A percentile compares a stretch with the other conserved stretches of the same genome.
phyloP scores from a whole-genome alignment of 35 echinoderm and acorn worm genomes.

The Holothuria glaberrima region DNA sequence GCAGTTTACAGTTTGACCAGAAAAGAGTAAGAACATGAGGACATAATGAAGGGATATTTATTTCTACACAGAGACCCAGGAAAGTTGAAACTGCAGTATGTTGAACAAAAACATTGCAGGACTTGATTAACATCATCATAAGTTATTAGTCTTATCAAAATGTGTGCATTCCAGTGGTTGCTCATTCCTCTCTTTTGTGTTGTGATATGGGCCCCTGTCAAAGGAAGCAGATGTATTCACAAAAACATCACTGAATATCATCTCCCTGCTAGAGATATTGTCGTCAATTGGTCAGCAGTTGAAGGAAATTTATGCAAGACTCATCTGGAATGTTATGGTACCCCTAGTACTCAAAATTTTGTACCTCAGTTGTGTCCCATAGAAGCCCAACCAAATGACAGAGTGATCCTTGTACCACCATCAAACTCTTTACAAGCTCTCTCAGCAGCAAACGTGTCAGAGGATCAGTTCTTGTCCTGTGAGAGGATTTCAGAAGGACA shows the following conservation, averaged over 20 bases:
- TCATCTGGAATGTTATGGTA: conserved; percentile 7
- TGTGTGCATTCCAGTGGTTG: too few relatives aligned
- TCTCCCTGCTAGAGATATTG: background rate
- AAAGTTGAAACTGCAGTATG: too few relatives aligned
- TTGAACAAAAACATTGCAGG: too few relatives aligned
- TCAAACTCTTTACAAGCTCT: conserved; percentile 24
- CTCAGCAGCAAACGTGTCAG: conserved; percentile 53
- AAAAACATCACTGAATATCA: background rate
- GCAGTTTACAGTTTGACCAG: too few relatives aligned
- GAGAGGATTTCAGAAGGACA: background rate
- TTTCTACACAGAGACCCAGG: too few relatives aligned
- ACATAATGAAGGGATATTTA: too few relatives aligned
- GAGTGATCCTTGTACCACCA: conserved; percentile 33
- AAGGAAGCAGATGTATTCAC: background rate
- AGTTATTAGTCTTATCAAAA: too few relatives aligned
- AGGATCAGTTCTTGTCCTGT: conserved; percentile 41
- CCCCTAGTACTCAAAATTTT: background rate
- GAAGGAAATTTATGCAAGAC: conserved; percentile 1
- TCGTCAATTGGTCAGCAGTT: conserved; percentile 6
- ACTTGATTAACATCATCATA: too few relatives aligned
- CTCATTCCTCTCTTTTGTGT: too few relatives aligned
- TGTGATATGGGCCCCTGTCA: too few relatives aligned
- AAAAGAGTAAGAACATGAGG: too few relatives aligned
- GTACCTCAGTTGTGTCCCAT: conserved; percentile 63
- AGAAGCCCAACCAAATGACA: conserved; percentile 55